phyloP scores from a whole-genome alignment of 2,797 vertebrate genomes.

The Macroramphosus scolopax region DNA sequence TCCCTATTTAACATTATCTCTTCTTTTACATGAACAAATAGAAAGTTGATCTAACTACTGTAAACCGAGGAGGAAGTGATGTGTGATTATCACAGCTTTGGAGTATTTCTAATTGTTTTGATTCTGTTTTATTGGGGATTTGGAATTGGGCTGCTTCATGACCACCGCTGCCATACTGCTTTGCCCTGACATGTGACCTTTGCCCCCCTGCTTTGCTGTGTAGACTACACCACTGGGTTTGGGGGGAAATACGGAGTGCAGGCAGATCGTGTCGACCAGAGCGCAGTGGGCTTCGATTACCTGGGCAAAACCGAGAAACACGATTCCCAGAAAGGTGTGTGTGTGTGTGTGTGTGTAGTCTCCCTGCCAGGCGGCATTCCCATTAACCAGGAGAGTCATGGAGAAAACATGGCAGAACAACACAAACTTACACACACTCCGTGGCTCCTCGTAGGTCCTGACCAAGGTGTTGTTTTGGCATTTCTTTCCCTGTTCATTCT shows the following conservation, averaged over 20 bases:
- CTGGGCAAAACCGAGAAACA: conserved; percentile 90
- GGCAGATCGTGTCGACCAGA: conserved; percentile 85
- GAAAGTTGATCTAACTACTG: too few relatives aligned
- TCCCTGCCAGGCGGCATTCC: neutral
- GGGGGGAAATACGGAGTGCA: conserved; percentile 90
- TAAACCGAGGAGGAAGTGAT: too few relatives aligned
- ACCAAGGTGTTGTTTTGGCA: conserved; percentile 3
- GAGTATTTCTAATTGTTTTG: neutral
- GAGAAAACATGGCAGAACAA: neutral
- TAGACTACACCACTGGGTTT: conserved; percentile 91
- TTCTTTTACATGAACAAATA: neutral
- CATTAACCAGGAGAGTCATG: neutral
- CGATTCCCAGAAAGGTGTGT: conserved; percentile 91
- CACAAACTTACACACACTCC: conserved; percentile 4
- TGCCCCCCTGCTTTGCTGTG: conserved; percentile 42
- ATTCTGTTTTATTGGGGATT: neutral
- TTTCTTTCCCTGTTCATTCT: conserved; percentile 24
- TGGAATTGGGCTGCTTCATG: conserved; percentile 28
- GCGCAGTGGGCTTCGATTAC: conserved; percentile 90
- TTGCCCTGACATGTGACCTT: conserved; percentile 53
- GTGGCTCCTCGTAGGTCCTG: conserved; percentile 15
- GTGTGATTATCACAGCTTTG: too few relatives aligned
- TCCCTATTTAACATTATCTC: neutral
- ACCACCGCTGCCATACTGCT: conserved; percentile 25
- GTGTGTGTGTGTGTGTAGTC: too few relatives aligned